A percentile compares a stretch with the other conserved stretches of the same genome.
Evolutionary conservation across 2,888 invertebrate genomes (phyloP).

Genomic region (Hypomecis atomaria): DNA sequence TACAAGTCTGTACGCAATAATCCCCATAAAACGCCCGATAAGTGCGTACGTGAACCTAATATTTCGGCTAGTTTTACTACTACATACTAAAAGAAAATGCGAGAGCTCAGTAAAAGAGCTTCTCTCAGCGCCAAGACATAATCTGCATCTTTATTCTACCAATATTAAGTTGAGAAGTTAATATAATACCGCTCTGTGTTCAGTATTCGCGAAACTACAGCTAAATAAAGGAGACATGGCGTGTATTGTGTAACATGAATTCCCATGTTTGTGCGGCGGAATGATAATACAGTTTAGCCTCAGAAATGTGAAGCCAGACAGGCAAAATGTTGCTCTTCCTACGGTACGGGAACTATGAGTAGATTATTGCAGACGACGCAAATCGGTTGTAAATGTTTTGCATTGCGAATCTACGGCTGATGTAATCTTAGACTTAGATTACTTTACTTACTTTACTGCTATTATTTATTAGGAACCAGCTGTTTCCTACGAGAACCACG

Average conservation of each 20-base stretch:
- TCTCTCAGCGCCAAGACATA: slow-evolving; percentile 54
- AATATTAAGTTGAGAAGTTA: slow-evolving; percentile 61
- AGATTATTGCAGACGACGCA: slow-evolving; percentile 5
- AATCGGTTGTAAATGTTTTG: too few species aligned
- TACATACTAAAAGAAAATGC: slow-evolving; percentile 54
- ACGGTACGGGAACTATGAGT: slow-evolving; percentile 4
- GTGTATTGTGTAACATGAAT: slow-evolving; percentile 54
- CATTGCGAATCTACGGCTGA: too few species aligned
- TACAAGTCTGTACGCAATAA: slow-evolving; percentile 55
- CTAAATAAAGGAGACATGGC: slow-evolving; percentile 55
- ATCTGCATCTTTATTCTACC: slow-evolving; percentile 58
- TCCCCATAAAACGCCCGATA: slow-evolving; percentile 55
- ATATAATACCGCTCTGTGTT: slow-evolving; percentile 61
- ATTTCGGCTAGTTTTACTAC: slow-evolving; percentile 58
- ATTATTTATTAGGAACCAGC: too few species aligned
- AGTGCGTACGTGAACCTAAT: slow-evolving; percentile 52
- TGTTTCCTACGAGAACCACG: too few species aligned
- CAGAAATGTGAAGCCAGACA: slow-evolving; percentile 39
- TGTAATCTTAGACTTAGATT: too few species aligned
- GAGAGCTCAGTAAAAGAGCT: slow-evolving; percentile 38
- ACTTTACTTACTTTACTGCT: too few species aligned
- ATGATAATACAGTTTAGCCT: slow-evolving; percentile 47
- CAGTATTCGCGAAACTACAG: slow-evolving; percentile 58
- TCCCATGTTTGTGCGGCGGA: slow-evolving; percentile 50
- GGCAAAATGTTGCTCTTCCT: slow-evolving; percentile 18